These are phyloP conservation scores for Pampus argenteus DNA, from an alignment of 2,797 vertebrate genomes.

Conservation along the genomic window DNA sequence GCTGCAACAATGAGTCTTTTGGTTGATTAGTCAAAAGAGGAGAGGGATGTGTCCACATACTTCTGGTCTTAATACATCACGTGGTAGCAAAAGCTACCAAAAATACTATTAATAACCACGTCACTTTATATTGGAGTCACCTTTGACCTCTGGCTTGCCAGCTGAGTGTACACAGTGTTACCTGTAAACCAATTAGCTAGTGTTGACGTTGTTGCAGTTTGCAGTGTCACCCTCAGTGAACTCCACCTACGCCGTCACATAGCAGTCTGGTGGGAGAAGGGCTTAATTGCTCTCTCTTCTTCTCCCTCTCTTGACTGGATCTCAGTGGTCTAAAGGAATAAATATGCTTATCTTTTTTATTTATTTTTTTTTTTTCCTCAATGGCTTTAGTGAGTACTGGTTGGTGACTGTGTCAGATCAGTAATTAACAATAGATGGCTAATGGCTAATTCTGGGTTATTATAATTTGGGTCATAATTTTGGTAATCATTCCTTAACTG, in stretches of 20 bases:
- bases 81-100: too few species aligned
- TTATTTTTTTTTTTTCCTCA: background rate
- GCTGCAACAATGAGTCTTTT: too few species aligned
- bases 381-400: conserved; percentile 3
- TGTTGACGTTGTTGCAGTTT: conserved; percentile 62
- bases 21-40: too few species aligned
- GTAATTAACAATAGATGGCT: conserved; percentile 40
- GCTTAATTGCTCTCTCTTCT: conserved; percentile 66
- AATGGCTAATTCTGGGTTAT: conserved; percentile 1
- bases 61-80: too few species aligned
- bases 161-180: conserved; percentile 50
- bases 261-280: conserved; percentile 56
- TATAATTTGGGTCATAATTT: conserved; percentile 2
- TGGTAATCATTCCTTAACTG: too few species aligned
- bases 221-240: conserved; percentile 64
- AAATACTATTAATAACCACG: too few species aligned
- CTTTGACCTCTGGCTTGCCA: conserved; percentile 51
- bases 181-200: conserved; percentile 73
- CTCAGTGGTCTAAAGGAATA: conserved; percentile 41
- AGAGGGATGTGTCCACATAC: too few species aligned
- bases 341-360: conserved; percentile 13
- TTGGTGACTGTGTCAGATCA: conserved; percentile 1
- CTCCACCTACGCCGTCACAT: conserved; percentile 66
- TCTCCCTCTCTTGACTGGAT: conserved; percentile 50
- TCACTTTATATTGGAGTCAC: conserved; percentile 31